Conservation (phyloP, 2,888 invertebrate species). For the Ormyrus rosae region DNA sequence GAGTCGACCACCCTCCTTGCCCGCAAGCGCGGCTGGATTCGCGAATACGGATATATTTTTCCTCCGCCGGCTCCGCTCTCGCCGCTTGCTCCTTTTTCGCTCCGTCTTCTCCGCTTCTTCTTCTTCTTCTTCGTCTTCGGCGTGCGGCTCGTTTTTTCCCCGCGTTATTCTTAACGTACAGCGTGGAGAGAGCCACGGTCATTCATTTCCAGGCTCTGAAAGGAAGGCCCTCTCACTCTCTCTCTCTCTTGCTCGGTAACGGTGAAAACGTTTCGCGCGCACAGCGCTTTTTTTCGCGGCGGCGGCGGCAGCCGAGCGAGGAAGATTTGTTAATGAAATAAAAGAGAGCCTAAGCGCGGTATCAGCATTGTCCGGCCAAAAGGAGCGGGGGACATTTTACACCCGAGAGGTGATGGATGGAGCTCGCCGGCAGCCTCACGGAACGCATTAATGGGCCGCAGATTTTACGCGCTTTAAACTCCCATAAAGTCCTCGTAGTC, state of each 20-base stretch:
- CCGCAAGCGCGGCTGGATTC: constrained; percentile 55
- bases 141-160: constrained; percentile 16
- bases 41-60: constrained; percentile 69
- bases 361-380: too few relatives aligned
- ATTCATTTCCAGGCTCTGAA: constrained; percentile 48
- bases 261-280: constrained; percentile 46
- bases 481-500: constrained; percentile 62
- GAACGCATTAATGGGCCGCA: constrained; percentile 70
- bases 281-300: background rate
- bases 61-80: constrained; percentile 45
- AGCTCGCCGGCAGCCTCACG: constrained; percentile 60
- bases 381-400: constrained; percentile 46
- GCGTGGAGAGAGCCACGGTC: constrained; percentile 34
- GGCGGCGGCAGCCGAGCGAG: too few relatives aligned
- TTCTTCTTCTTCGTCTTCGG: constrained; percentile 24
- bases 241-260: constrained; percentile 25
- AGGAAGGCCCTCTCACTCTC: constrained; percentile 14
- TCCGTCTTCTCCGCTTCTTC: constrained; percentile 24
- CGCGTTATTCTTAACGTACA: background rate
- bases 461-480: constrained; percentile 73
- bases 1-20: constrained; percentile 65
- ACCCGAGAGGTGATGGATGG: constrained; percentile 69
- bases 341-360: too few relatives aligned
- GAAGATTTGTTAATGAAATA: too few relatives aligned
- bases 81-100: constrained; percentile 48